Evolutionary conservation across 2,888 invertebrate species (phyloP).

Genomic region (Hydriomena furcata): DNA sequence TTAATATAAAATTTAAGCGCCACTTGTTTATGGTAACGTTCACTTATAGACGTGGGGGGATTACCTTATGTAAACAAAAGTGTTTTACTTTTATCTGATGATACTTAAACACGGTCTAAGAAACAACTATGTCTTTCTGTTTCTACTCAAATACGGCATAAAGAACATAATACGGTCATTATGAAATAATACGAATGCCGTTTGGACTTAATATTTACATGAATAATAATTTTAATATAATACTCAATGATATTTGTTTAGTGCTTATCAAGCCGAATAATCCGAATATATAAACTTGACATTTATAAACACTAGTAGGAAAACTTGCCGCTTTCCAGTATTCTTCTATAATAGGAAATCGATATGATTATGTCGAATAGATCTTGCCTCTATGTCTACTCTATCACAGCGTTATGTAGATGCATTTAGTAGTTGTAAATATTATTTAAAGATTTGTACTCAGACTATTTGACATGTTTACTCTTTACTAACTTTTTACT

Average conservation of each 20-base stretch:
- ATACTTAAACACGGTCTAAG: too few species aligned
- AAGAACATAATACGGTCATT: neutral
- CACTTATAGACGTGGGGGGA: too few species aligned
- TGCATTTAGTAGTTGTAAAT: slow-evolving; percentile 54
- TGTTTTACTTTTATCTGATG: too few species aligned
- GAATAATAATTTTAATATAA: slow-evolving; percentile 2
- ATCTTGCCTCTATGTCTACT: slow-evolving; percentile 51
- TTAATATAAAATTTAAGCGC: too few species aligned
- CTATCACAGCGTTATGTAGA: slow-evolving; percentile 40
- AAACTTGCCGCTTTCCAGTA: slow-evolving; percentile 28
- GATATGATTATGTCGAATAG: slow-evolving; percentile 45
- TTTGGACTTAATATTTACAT: slow-evolving; percentile 1
- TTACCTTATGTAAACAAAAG: too few species aligned
- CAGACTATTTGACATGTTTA: slow-evolving; percentile 26
- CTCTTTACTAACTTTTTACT: slow-evolving; percentile 11
- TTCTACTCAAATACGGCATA: neutral
- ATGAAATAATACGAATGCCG: neutral
- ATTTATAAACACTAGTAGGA: slow-evolving; percentile 8
- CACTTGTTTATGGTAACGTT: too few species aligned
- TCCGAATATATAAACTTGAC: slow-evolving; percentile 4
- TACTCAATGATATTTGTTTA: slow-evolving; percentile 15
- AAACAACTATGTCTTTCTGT: too few species aligned
- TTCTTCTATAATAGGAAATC: slow-evolving; percentile 10
- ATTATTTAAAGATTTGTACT: slow-evolving; percentile 39
- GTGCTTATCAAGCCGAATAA: slow-evolving; percentile 3